Percentiles rank a stretch among this genome's conserved stretches.
Evolutionary conservation across 1,140 invertebrate species (phyloP).

Genomic region (Lanistes nyassanus): DNA sequence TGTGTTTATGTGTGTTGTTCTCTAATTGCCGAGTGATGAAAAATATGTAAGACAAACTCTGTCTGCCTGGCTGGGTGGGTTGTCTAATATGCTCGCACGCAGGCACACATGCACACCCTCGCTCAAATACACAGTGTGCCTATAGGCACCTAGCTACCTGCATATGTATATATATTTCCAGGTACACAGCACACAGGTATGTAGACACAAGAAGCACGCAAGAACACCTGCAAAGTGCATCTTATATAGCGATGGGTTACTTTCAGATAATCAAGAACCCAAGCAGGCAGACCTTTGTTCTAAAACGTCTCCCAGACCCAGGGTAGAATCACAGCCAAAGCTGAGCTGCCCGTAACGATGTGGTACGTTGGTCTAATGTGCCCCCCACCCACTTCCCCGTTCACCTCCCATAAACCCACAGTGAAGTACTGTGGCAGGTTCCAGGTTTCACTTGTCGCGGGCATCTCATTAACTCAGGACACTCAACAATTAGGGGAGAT

Average conservation of each 20-base stretch:
- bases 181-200: too few species aligned
- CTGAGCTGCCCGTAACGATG: too few species aligned
- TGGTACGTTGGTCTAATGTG: too few species aligned
- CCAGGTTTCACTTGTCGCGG: too few species aligned
- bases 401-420: too few species aligned
- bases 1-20: neutral
- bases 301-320: neutral
- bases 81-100: neutral
- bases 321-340: neutral
- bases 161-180: neutral
- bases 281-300: neutral
- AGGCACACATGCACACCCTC: neutral
- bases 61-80: neutral
- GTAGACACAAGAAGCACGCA: neutral
- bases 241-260: neutral
- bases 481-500: too few species aligned
- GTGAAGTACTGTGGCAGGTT: too few species aligned
- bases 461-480: too few species aligned
- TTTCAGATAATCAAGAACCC: neutral
- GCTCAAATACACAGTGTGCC: neutral
- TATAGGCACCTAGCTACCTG: neutral
- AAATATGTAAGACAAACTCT: neutral
- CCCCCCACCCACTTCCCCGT: too few species aligned
- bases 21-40: neutral
- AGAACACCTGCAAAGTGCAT: neutral